Evolutionary conservation across 2,888 invertebrate genomes (phyloP), one percentile per base, ranked within the genome.

Genomic region (Acanthosoma haemorrhoidale): DNA sequence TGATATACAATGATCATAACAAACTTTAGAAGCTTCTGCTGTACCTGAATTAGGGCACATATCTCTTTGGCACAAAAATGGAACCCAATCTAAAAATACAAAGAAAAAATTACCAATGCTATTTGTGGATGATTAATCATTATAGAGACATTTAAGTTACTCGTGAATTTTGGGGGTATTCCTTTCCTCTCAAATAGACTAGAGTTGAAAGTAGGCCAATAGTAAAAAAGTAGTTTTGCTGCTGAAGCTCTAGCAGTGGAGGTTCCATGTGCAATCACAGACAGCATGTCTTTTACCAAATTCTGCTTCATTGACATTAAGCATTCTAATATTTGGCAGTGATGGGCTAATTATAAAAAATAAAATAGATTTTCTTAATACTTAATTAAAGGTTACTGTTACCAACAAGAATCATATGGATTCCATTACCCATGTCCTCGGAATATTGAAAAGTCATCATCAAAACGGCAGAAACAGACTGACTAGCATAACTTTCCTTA

Each of bases 161-260:
- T 92, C 74, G 92, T 89, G 77, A 94, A 88, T 83, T 93, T 93
- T 77, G 92, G 90, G 69, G 94, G 87, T 70, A 94, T 84, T 2
- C 91, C 91, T 77, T 92, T 91, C 68, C 94, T 85, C 79, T 97
- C 97, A 77, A 94, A 92, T 5, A 95, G 86, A 78, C 92, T 92
- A 25, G 96, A 92, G 81, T 97, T 96, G 77, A 98, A 91, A 3
- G 96, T 92, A 4, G 99, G 99, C 97, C 98, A 99, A 81, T 99
- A 99, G 83, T 97, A 96, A 82, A 99, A 98, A 61, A 99, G 85
- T 39, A 99, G 84, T 82, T 97, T 96, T 67, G 96, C 96, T 1
- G 98, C 98, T 0, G 96, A 94, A n/a, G 94, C 88, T 64, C 96
- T 83, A 0, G 97, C 93, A 64, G 91, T 90, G 74, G 93, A 89